Conservation (phyloP, 2,888 invertebrate genomes). For the Beris chalybata region DNA sequence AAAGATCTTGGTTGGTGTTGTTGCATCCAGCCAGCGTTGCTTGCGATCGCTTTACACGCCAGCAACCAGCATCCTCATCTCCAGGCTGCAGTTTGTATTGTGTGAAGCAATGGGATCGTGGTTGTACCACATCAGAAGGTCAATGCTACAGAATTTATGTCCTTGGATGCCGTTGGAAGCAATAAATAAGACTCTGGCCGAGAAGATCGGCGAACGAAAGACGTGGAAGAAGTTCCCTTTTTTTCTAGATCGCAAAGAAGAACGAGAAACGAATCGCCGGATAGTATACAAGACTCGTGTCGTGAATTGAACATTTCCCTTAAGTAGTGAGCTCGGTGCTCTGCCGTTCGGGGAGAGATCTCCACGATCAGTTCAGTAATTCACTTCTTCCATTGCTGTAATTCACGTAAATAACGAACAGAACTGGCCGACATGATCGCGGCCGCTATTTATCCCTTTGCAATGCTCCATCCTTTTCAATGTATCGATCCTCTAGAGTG, state of each 20-base stretch:
- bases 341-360: not conserved
- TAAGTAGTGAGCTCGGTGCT: not conserved
- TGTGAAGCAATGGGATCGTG: constrained; percentile 11
- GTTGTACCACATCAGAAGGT: constrained; percentile 29
- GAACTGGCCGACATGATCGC: not conserved
- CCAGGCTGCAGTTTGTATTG: not conserved
- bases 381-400: constrained; percentile 17
- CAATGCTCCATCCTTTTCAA: constrained; percentile 13
- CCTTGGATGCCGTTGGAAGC: constrained; percentile 39
- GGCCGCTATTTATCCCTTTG: constrained; percentile 16
- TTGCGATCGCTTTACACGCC: constrained; percentile 17
- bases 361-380: constrained; percentile 12
- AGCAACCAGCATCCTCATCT: constrained; percentile 7
- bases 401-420: constrained; percentile 12
- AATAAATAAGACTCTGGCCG: constrained; percentile 33
- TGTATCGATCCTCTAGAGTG: no score
- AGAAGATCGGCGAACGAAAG: constrained; percentile 9
- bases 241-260: not conserved
- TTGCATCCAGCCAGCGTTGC: constrained; percentile 12
- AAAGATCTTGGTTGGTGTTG: constrained; percentile 5
- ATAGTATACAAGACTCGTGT: no score
- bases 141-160: constrained; percentile 39
- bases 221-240: constrained; percentile 12
- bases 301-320: no score
- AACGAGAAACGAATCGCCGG: no score